Base-by-base conservation (phyloP, 2,113 vertebrate species). In the Corydoras sp. region DNA sequence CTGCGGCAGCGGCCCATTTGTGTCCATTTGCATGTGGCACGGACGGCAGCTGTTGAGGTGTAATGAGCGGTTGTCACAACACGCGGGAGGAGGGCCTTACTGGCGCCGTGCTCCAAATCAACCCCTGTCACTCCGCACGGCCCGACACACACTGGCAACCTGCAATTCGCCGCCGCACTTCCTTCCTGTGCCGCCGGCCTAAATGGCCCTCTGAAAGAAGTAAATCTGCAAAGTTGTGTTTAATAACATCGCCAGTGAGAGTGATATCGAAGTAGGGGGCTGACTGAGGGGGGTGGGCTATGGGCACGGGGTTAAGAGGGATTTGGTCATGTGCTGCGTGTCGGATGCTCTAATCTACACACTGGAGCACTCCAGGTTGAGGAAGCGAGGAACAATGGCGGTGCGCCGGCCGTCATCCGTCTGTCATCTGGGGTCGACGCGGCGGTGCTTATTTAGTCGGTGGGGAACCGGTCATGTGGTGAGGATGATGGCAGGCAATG, bases 51-150 rank as follows among this genome's bases (percentile, higher is more conserved):
- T 98, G 95, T 85, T 82, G 90, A 92, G 92, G 92, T 91, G 89
- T 99, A 99, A 99, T 99, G 94, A 98, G 87, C 86, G 94, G 95
- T 96, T 99, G 97, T 99, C 97, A 98, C 94, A 99, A 98, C 94
- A 99, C 93, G 87, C 93, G 90, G 93, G 94, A 94, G 95, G 95
- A 94, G 95, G 94, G 91, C 94, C 91, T 89, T 90, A 30, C 54
- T 71, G 68, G 69, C 68, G 58, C 64, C 65, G 67, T 87, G 86
- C 90, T 83, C 93, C 90, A 96, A 97, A 98, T 97, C 94, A 98
- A 93, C 92, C 94, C 93, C 92, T 97, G 95, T 98, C 97, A 98
- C 92, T 95, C 93, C 91, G 86, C 91, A 88, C 80, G 85, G 87
- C 90, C 91, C 93, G 93, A 91, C 77, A 88, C 81, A 79, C 83